These are phyloP conservation scores for Odontocerum albicorne DNA, from an alignment of 2,888 invertebrate species.

Conservation along the genomic window DNA sequence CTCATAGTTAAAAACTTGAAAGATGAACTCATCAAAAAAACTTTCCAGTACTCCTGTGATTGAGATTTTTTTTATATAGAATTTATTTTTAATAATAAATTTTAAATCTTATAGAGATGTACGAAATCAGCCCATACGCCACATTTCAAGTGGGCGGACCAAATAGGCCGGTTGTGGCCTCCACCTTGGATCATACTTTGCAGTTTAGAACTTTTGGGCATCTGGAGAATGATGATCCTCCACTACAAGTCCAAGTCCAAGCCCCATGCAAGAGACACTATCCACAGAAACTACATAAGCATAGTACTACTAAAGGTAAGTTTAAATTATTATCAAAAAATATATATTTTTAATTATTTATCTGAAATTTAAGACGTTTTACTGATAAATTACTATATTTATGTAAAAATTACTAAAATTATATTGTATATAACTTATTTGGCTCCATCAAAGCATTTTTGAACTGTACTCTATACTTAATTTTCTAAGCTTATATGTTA, in stretches of 20 bases:
- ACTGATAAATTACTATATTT: not conserved
- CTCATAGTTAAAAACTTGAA: too few species aligned
- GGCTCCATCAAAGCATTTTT: too few species aligned
- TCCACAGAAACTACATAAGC: slow-evolving; percentile 33
- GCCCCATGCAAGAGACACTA: slow-evolving; percentile 33
- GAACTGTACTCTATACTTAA: too few species aligned
- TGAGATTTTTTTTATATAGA: too few species aligned
- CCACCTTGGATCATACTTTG: slow-evolving; percentile 75
- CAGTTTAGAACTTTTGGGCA: slow-evolving; percentile 80
- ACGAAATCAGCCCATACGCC: slow-evolving; percentile 80
- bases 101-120: slow-evolving; percentile 72
- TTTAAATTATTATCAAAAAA: not conserved
- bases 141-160: slow-evolving; percentile 69
- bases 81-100: too few species aligned
- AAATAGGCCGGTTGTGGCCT: slow-evolving; percentile 63
- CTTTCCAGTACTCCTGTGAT: too few species aligned
- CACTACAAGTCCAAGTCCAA: slow-evolving; percentile 44
- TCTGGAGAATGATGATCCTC: slow-evolving; percentile 60
- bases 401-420: not conserved
- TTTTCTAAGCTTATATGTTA: too few species aligned
- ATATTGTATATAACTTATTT: too few species aligned
- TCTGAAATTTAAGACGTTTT: not conserved
- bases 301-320: slow-evolving; percentile 27
- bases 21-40: too few species aligned
- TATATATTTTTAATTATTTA: not conserved